phyloP scores from a whole-genome alignment of 2,113 vertebrate genomes.

The Turdus rufiventris region DNA sequence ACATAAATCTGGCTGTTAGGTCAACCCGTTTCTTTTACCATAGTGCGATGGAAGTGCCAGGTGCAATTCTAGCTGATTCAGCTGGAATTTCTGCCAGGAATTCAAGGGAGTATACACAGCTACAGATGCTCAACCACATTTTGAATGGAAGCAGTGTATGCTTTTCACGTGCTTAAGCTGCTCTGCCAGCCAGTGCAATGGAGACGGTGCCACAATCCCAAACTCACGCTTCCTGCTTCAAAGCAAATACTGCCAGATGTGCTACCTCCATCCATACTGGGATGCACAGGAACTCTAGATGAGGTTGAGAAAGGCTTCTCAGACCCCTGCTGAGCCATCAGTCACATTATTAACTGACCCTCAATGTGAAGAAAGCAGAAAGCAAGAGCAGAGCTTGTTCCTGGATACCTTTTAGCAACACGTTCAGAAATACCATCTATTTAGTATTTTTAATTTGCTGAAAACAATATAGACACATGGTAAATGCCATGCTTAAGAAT shows the following conservation, averaged over 20 bases:
- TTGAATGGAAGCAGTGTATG: conserved; percentile 25
- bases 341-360: neutral
- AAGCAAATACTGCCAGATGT: conserved; percentile 38
- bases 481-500: neutral
- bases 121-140: conserved; percentile 47
- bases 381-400: neutral
- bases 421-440: neutral
- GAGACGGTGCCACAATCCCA: neutral
- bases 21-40: conserved; percentile 19
- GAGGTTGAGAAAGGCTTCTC: neutral
- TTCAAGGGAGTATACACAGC: neutral
- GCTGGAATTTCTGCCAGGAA: conserved; percentile 55
- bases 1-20: conserved; percentile 43
- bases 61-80: conserved; percentile 58
- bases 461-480: neutral
- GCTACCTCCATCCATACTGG: neutral
- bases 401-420: neutral
- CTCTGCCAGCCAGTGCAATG: neutral
- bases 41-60: conserved; percentile 2
- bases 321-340: conserved; percentile 13
- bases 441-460: neutral
- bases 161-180: neutral
- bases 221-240: conserved; percentile 2
- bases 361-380: neutral
- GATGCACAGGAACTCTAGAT: neutral